phyloP scores from a whole-genome alignment of 2,888 invertebrate genomes.

The Physocephala rufipes region DNA sequence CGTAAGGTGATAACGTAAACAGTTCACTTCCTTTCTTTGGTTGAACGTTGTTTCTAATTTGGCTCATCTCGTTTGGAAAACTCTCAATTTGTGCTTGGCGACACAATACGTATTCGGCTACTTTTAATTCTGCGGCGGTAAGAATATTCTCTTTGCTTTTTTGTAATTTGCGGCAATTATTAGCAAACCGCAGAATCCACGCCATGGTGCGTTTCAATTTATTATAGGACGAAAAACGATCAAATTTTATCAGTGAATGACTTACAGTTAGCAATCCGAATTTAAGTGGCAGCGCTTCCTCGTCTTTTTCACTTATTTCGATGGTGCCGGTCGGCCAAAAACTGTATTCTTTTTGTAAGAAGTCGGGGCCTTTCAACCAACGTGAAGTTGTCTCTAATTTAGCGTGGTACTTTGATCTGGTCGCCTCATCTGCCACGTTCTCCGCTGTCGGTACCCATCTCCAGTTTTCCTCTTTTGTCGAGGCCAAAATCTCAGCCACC shows the following conservation, averaged over 20 bases:
- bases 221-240: slow-evolving; percentile 13
- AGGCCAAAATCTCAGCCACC: slow-evolving; percentile 43
- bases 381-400: background rate
- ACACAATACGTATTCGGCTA: slow-evolving; percentile 1
- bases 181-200: slow-evolving; percentile 1
- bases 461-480: slow-evolving; percentile 42
- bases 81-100: slow-evolving; percentile 16
- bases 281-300: background rate
- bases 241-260: background rate
- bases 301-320: background rate
- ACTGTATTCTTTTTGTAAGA: background rate
- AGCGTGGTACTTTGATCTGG: slow-evolving; percentile 32
- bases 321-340: background rate
- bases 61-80: background rate
- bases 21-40: background rate
- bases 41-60: background rate
- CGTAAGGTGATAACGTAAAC: background rate
- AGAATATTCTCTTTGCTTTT: background rate
- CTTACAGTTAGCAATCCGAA: slow-evolving; percentile 3
- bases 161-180: slow-evolving; percentile 2
- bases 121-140: slow-evolving; percentile 1
- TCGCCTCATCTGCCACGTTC: slow-evolving; percentile 36
- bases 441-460: slow-evolving; percentile 12
- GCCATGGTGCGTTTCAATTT: slow-evolving; percentile 8
- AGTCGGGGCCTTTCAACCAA: background rate